phyloP scores from a whole-genome alignment of 2,113 vertebrate species.

The Limanda limanda region DNA sequence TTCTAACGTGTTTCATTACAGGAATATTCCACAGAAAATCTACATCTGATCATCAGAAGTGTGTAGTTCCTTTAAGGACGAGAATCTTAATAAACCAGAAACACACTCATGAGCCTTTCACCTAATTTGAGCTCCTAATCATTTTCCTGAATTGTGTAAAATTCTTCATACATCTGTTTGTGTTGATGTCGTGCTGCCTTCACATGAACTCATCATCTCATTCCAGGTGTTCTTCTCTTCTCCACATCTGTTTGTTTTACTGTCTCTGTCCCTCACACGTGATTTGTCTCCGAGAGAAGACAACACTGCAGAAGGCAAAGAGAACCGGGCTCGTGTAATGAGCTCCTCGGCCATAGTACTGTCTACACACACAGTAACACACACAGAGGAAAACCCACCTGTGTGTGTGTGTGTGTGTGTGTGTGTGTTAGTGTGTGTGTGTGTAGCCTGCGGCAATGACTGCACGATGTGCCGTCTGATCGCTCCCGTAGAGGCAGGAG shows the following conservation, averaged over 20 bases:
- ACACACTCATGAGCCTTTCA: no score
- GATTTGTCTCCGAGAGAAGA: slow-evolving; percentile 11
- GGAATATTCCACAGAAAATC: background rate
- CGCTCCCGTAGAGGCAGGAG: slow-evolving; percentile 52
- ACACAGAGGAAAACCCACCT: slow-evolving; percentile 48
- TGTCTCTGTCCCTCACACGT: background rate
- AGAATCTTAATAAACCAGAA: no score
- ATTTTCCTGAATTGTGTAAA: no score
- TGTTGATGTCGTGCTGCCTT: no score
- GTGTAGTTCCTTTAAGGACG: background rate
- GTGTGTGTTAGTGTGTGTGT: slow-evolving; percentile 2
- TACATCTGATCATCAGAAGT: background rate
- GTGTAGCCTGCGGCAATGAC: slow-evolving; percentile 55
- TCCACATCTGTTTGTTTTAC: slow-evolving; percentile 15
- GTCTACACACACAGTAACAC: slow-evolving; percentile 1
- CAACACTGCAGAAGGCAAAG: background rate
- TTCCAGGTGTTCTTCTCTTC: slow-evolving; percentile 2
- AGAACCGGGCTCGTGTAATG: slow-evolving; percentile 41
- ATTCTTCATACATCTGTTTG: background rate
- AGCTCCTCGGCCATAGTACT: slow-evolving; percentile 49
- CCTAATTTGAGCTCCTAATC: no score
- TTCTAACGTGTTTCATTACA: background rate
- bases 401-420: slow-evolving; percentile 6
- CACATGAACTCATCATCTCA: no score
- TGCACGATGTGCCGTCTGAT: slow-evolving; percentile 58